Evolutionary conservation across 1,140 invertebrate genomes (phyloP), one percentile per base, ranked within the genome.

Genomic region (Carposina sasakii): DNA sequence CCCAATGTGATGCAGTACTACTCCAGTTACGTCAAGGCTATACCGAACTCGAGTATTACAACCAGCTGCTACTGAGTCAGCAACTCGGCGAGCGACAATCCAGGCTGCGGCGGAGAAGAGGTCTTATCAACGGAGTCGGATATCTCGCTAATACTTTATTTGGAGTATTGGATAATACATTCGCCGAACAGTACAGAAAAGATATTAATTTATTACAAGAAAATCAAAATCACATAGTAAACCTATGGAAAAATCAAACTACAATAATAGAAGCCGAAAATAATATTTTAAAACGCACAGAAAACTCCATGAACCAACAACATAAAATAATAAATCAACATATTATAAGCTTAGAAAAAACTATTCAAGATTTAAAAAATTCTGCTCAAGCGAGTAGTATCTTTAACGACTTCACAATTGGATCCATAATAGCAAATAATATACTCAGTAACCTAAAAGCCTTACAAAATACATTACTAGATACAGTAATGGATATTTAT

Each of bases 401-500:
- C n/a, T 8, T 5, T 33, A 33, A 33, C 15, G 31, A 33, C 13
- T 33, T 33, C n/a, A 13, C 31, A 13, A 33, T 33, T 33, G 31
- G 31, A 13, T 33, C 31, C 9, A 33, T 33, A 8, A 33, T 33
- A 15, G 31, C 31, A 33, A 33, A 13, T 13, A 33, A 33, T 13
- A 4, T 33, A 15, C 31, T 33, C n/a, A 15, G n/a, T 13, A 28
- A 39, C 22, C n/a, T 54, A 43, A 54, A 26, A 34, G 43, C n/a
- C 2, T 26, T 54, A 10, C 52, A 54, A 43, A 19, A 43, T 39
- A 31, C 23, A 26, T 17, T 54, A 10, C 22, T 54, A 5, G 46
- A 54, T 15, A 54, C 52, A 9, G n/a, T 54, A 10, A 48, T 40
- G 2, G 30, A 43, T 23, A 44, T 54, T 13, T 39, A 43, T 24